Evolutionary conservation across 2,888 invertebrate genomes (phyloP).

Genomic region (Amblyjoppa proteus): DNA sequence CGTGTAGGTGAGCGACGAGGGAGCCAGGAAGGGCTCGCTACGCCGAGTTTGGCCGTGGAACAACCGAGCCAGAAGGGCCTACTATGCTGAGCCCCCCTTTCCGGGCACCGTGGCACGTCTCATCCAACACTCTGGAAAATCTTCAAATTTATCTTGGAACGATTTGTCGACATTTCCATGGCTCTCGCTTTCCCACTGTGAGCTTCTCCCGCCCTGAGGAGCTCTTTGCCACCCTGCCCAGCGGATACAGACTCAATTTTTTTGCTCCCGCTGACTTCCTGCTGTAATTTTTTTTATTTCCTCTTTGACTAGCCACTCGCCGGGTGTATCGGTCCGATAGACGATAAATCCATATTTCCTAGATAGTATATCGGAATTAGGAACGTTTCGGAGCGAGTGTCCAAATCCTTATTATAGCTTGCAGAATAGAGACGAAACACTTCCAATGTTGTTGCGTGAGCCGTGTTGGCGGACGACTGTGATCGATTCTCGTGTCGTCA

Average conservation of each 20-base stretch:
- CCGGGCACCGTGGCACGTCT: constrained; percentile 54
- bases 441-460: not conserved
- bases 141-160: constrained; percentile 81
- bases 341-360: constrained; percentile 62
- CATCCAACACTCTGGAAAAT: constrained; percentile 72
- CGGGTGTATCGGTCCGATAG: constrained; percentile 1
- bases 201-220: constrained; percentile 12
- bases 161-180: constrained; percentile 77
- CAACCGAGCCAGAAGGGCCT: constrained; percentile 40
- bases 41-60: constrained; percentile 46
- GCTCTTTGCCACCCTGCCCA: constrained; percentile 30
- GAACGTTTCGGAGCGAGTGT: constrained; percentile 24
- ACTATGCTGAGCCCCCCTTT: constrained; percentile 20
- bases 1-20: constrained; percentile 26
- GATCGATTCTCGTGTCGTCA: constrained; percentile 63
- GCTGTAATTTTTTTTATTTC: constrained; percentile 43
- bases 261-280: constrained; percentile 46
- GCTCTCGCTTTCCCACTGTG: constrained; percentile 7
- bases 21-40: constrained; percentile 40
- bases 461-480: not conserved
- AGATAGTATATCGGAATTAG: constrained; percentile 9
- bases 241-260: constrained; percentile 68
- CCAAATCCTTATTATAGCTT: constrained; percentile 30
- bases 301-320: constrained; percentile 15
- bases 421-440: constrained; percentile 2